These are phyloP conservation scores for Bufo bufo DNA, from an alignment of 2,113 vertebrate species.

Conservation along the genomic window DNA sequence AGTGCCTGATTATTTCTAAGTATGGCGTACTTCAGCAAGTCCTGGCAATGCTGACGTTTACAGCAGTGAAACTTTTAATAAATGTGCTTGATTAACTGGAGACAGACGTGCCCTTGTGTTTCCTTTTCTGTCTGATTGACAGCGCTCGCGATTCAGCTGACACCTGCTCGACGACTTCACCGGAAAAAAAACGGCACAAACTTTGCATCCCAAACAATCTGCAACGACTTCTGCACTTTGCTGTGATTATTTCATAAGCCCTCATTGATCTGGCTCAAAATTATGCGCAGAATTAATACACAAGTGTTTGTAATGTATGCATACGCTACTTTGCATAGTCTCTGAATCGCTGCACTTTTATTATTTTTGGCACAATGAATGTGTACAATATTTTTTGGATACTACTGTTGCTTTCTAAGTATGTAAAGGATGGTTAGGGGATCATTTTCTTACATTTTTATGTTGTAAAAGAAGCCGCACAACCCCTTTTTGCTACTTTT, in stretches of 20 bases:
- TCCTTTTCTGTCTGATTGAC: slow-evolving; percentile 20
- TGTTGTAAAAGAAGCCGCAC: too few species aligned
- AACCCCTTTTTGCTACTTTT: too few species aligned
- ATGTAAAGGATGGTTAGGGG: too few species aligned
- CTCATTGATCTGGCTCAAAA: not conserved
- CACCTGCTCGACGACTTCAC: slow-evolving; percentile 5
- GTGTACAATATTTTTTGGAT: too few species aligned
- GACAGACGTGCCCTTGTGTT: not conserved
- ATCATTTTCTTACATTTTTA: too few species aligned
- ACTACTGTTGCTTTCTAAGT: too few species aligned
- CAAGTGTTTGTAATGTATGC: not conserved
- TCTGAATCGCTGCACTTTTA: not conserved
- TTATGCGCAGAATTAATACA: slow-evolving; percentile 3
- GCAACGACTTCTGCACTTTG: slow-evolving; percentile 6
- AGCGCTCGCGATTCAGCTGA: slow-evolving; percentile 2
- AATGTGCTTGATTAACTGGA: slow-evolving; percentile 41
- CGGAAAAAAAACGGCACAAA: not conserved
- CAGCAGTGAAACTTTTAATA: slow-evolving; percentile 34
- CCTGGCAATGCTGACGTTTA: slow-evolving; percentile 2
- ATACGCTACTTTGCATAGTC: not conserved
- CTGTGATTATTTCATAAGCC: not conserved
- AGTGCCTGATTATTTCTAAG: slow-evolving; percentile 18
- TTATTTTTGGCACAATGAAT: not conserved
- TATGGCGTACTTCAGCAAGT: not conserved
- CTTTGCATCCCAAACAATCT: slow-evolving; percentile 12